Percentiles rank a stretch among this genome's conserved stretches.
Evolutionary conservation across 2,888 invertebrate genomes (phyloP).

Genomic region (Drosophila demipolita): DNA sequence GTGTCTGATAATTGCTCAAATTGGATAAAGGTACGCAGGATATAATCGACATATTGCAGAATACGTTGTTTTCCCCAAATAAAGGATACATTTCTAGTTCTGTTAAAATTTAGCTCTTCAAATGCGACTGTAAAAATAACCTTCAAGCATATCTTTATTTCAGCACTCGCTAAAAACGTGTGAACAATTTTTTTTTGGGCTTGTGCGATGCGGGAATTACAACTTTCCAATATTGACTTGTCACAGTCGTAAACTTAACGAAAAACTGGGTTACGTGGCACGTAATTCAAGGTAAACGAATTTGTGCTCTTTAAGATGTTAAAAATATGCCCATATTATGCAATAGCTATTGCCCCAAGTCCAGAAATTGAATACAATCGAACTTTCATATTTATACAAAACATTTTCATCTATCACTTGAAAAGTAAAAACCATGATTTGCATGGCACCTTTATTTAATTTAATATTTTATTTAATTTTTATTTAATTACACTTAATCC

Average conservation of each 20-base stretch:
- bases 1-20: conserved; percentile 35
- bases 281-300: conserved; percentile 43
- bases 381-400: neutral
- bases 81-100: neutral
- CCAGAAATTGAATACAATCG: neutral
- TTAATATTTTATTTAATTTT: too few species aligned
- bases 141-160: conserved; percentile 26
- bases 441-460: too few species aligned
- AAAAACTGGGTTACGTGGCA: conserved; percentile 51
- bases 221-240: conserved; percentile 58
- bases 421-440: conserved; percentile 4
- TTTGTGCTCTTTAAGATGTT: conserved; percentile 9
- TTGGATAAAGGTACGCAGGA: neutral
- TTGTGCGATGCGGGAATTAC: conserved; percentile 65
- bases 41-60: neutral
- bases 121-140: neutral
- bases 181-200: conserved; percentile 53
- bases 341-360: conserved; percentile 9
- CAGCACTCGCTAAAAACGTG: conserved; percentile 51
- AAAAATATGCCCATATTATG: conserved; percentile 11
- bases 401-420: neutral
- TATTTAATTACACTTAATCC: too few species aligned
- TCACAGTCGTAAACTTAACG: conserved; percentile 60
- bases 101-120: neutral
- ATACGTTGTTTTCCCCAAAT: neutral